These are phyloP conservation scores for Galemys pyrenaicus DNA, from an alignment of 2,113 vertebrate species.

Conservation along the genomic window DNA sequence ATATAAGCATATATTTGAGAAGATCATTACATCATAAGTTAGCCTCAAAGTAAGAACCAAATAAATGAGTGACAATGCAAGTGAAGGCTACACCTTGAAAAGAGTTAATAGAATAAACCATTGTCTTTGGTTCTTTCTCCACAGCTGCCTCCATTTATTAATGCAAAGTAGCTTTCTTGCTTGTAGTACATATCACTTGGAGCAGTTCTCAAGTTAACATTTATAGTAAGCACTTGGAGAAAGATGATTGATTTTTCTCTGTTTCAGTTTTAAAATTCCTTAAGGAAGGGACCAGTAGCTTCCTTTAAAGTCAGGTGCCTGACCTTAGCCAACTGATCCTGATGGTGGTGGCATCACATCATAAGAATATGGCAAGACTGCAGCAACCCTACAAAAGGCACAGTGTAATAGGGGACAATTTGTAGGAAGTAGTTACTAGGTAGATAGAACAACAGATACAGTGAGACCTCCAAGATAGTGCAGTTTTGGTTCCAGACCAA, in stretches of 20 bases:
- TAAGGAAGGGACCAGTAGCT: neutral
- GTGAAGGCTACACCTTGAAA: neutral
- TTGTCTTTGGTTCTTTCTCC: neutral
- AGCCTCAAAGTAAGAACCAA: neutral
- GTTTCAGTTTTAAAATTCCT: neutral
- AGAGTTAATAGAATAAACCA: constrained; percentile 7
- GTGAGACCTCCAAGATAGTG: neutral
- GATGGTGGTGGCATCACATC: neutral
- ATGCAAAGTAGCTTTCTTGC: neutral
- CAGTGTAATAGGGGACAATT: neutral
- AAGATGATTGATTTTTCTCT: neutral
- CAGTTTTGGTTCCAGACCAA: neutral
- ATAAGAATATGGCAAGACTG: neutral
- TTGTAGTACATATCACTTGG: neutral
- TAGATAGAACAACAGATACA: constrained; percentile 37
- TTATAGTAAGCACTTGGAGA: neutral
- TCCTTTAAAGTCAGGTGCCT: neutral
- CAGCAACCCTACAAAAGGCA: neutral
- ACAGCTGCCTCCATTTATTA: neutral
- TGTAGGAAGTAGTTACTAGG: neutral
- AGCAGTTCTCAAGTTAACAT: neutral
- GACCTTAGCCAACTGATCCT: neutral
- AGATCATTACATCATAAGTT: neutral
- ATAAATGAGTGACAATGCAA: constrained; percentile 2
- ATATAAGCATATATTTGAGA: neutral